A percentile compares a stretch with the other conserved stretches of the same genome.
Evolutionary conservation across 2,113 vertebrate genomes (phyloP).

Genomic region (Hassar affinis): DNA sequence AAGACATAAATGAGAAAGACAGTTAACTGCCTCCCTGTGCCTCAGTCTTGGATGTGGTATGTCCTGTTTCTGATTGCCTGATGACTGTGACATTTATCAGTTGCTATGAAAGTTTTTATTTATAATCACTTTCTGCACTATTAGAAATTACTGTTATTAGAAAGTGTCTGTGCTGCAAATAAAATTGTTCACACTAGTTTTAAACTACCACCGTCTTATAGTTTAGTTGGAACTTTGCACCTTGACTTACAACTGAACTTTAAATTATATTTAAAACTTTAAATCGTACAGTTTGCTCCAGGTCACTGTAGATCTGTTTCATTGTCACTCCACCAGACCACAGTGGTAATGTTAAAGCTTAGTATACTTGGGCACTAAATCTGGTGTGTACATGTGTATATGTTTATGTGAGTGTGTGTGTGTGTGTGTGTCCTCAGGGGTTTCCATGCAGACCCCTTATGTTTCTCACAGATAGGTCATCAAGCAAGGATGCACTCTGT

Average conservation of each 20-base stretch:
- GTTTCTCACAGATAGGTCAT: constrained; percentile 55
- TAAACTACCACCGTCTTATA: neutral
- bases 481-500: constrained; percentile 43
- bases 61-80: neutral
- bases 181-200: neutral
- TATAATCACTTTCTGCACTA: neutral
- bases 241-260: neutral
- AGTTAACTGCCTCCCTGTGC: neutral
- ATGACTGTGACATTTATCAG: neutral
- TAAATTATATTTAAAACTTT: neutral
- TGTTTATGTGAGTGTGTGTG: neutral
- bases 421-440: constrained; percentile 23
- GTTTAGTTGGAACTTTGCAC: neutral
- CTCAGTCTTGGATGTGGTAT: neutral
- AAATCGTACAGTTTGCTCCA: neutral
- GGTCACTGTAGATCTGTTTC: neutral
- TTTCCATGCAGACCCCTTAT: constrained; percentile 44
- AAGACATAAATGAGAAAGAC: neutral
- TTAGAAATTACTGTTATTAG: too few relatives aligned
- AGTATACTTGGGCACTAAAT: neutral
- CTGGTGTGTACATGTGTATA: neutral
- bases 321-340: neutral
- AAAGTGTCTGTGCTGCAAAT: neutral
- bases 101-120: neutral
- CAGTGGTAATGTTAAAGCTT: neutral